Conservation (phyloP, 1,140 invertebrate species). For the Druon quercuslanigerum region DNA sequence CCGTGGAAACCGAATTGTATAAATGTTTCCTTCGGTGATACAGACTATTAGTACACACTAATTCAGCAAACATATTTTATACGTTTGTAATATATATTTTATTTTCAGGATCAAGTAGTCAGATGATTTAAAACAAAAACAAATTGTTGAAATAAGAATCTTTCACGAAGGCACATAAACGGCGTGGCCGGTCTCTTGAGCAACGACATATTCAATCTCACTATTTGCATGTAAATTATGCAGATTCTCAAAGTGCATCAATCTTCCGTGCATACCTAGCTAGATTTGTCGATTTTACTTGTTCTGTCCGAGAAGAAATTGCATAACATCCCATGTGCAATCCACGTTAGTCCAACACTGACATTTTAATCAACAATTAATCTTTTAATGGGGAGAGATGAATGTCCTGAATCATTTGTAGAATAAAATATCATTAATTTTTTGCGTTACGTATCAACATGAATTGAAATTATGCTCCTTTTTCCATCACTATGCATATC, state of each 20-base stretch:
- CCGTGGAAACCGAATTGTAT: conserved; percentile 14
- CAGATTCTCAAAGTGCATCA: conserved; percentile 54
- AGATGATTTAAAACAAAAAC: neutral
- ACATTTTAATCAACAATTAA: conserved; percentile 42
- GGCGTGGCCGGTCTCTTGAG: conserved; percentile 16
- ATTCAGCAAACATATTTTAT: too few species aligned
- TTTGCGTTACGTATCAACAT: too few species aligned
- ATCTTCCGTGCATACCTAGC: conserved; percentile 49
- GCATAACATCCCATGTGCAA: conserved; percentile 43
- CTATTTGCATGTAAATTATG: conserved; percentile 63
- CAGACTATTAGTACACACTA: neutral
- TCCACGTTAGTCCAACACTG: neutral
- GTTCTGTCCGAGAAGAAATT: conserved; percentile 44
- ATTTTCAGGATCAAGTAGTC: too few species aligned
- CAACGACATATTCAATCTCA: conserved; percentile 48
- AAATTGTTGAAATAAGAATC: conserved; percentile 30
- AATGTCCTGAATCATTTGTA: too few species aligned
- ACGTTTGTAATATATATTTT: too few species aligned
- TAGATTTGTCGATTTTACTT: conserved; percentile 55
- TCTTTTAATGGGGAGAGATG: neutral
- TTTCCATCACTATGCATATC: too few species aligned
- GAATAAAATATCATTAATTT: too few species aligned
- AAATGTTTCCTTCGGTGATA: conserved; percentile 2
- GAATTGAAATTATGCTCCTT: too few species aligned
- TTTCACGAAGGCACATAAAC: conserved; percentile 5